phyloP scores from a whole-genome alignment of 2,113 vertebrate genomes.

The Cyanocitta stelleri region DNA sequence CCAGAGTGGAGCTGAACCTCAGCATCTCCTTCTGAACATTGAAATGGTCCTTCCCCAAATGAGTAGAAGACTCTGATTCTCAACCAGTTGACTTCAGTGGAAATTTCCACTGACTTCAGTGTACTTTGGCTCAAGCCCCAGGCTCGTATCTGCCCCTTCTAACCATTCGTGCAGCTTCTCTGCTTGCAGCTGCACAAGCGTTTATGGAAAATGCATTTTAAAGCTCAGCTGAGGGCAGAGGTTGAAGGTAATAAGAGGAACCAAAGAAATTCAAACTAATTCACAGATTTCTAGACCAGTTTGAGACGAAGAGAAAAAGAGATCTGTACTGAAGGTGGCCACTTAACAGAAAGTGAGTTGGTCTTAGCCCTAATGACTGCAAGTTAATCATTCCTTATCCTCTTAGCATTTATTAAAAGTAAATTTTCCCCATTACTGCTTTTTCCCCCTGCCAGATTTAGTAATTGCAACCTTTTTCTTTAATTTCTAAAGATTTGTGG shows the following conservation, averaged over 20 bases:
- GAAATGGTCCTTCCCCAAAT: background rate
- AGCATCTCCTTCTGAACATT: background rate
- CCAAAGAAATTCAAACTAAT: background rate
- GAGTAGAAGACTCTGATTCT: background rate
- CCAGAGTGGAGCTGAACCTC: background rate
- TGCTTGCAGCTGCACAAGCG: background rate
- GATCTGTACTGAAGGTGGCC: background rate
- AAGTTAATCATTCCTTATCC: background rate
- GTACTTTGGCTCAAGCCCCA: background rate
- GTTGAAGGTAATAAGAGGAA: background rate
- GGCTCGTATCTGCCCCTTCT: background rate
- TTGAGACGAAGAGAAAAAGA: background rate
- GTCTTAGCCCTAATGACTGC: background rate
- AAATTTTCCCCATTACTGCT: background rate
- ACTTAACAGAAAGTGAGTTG: background rate
- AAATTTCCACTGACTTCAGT: slow-evolving; percentile 31
- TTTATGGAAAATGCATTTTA: background rate
- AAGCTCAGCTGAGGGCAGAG: background rate
- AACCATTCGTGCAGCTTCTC: background rate
- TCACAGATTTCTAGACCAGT: background rate
- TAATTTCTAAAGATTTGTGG: background rate
- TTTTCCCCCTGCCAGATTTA: background rate
- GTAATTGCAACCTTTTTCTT: background rate
- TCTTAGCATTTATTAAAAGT: background rate
- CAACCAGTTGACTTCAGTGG: background rate